Base-by-base conservation (phyloP, 1,140 invertebrate species). In the Daktulosphaira vitifoliae region DNA sequence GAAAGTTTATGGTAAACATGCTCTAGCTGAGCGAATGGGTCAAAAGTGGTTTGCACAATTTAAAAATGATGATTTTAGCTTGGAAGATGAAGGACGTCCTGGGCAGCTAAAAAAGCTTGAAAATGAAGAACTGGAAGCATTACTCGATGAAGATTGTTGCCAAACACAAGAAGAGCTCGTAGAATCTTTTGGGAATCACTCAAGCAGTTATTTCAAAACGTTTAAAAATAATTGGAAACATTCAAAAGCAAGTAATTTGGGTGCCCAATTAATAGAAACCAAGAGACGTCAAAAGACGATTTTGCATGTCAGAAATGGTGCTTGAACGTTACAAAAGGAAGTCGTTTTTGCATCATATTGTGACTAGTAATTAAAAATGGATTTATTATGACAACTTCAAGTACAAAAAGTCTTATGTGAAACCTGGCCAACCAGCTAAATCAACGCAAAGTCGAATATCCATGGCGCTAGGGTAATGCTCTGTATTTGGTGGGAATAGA, bases 361-460 rank as follows among this genome's bases (percentile, higher is more conserved):
- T 67, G 1, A 64, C 65, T 23, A 37, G 51, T 13, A 65, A 68
- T 44, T 66, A 65, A 69, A 67, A 52, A 49, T 69, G 59, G 48
- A 37, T 50, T 18, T 18, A 20, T 50, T 50, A 23, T n/a, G n/a
- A n/a, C n/a, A n/a, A n/a, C n/a, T n/a, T n/a, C n/a, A n/a, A n/a
- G n/a, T n/a, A n/a, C n/a, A n/a, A n/a, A n/a, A n/a, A n/a, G n/a
- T n/a, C n/a, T n/a, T n/a, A n/a, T n/a, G n/a, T n/a, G n/a, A n/a
- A n/a, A n/a, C n/a, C n/a, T n/a, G n/a, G n/a, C n/a, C n/a, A n/a
- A n/a, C n/a, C n/a, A n/a, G n/a, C 13, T 3, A 15, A n/a, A n/a
- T n/a, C n/a, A n/a, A n/a, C n/a, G n/a, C n/a, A n/a, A n/a, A n/a
- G n/a, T n/a, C n/a, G n/a, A n/a, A n/a, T n/a, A n/a, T n/a, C n/a